Percentiles rank a stretch among this genome's conserved stretches.
Evolutionary conservation across 2,888 invertebrate species (phyloP).

Genomic region (Metopia argyrocephala): DNA sequence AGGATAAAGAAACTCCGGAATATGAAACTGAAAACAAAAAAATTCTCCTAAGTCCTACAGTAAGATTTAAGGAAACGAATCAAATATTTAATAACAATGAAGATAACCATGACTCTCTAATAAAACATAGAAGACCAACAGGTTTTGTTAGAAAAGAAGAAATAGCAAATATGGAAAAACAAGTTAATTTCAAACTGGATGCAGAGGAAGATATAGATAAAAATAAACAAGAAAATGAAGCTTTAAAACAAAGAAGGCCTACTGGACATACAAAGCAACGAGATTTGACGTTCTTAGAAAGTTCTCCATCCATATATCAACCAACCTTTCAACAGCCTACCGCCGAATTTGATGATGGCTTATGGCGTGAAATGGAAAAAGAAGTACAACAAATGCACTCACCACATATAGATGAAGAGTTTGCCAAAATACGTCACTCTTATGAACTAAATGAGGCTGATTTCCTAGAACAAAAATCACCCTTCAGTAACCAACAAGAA

Average conservation of each 20-base stretch:
- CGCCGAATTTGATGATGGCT: slow-evolving; percentile 18
- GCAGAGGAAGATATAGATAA: slow-evolving; percentile 18
- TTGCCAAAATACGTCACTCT: slow-evolving; percentile 69
- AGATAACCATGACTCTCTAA: not conserved
- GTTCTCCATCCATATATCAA: slow-evolving; percentile 3
- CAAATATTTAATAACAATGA: not conserved
- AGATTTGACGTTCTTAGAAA: slow-evolving; percentile 13
- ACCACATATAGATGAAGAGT: slow-evolving; percentile 67
- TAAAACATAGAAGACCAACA: slow-evolving; percentile 40
- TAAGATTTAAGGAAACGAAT: not conserved
- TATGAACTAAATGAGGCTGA: slow-evolving; percentile 72
- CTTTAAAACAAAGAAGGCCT: slow-evolving; percentile 15
- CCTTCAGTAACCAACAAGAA: slow-evolving; percentile 11
- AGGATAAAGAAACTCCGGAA: not conserved
- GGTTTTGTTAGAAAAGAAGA: slow-evolving; percentile 17
- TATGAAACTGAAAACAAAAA: not conserved
- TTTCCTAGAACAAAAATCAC: slow-evolving; percentile 66
- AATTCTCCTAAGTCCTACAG: not conserved
- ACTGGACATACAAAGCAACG: slow-evolving; percentile 17
- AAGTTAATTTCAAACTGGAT: not conserved
- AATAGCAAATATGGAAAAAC: not conserved
- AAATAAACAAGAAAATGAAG: slow-evolving; percentile 13
- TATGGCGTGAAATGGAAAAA: slow-evolving; percentile 66
- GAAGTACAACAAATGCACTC: slow-evolving; percentile 57
- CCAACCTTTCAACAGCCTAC: not conserved